Base-by-base conservation (phyloP, 2,797 vertebrate species). In the Capromys pilorides region DNA sequence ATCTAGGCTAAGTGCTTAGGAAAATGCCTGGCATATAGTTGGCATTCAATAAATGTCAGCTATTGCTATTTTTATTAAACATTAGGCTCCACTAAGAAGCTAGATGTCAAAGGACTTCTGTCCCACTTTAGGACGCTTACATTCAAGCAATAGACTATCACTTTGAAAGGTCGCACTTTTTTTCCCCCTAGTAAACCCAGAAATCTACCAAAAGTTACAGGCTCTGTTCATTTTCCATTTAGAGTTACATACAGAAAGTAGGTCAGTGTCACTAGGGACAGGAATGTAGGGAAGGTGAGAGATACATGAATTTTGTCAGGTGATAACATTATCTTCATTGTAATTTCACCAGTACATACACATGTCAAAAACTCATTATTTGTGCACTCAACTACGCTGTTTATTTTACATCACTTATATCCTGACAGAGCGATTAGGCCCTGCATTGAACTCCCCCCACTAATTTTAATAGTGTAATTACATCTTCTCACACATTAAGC, bases 1-100 rank as follows among this genome's bases (percentile, higher is more conserved):
- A 91, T 39, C 51, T 87, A 91, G n/a, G 26, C 59, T 45, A 89
- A 96, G 49, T 82, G 36, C 39, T 93, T 36, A 39, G 21, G 93
- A 79, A 5, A 88, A 36, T 66, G 73, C 24, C 61, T 94, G 61
- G 59, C 24, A 84, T 49, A 86, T 2, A 94, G 45, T 0, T 92
- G 83, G 64, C n/a, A 84, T 86, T 45, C 28, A 93, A 39, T 92
- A 86, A 80, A 89, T 64, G n/a, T 90, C 86, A 96, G 61, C 41
- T 89, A 82, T 41, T 67, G 79, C 69, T 95, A 83, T 93, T 96
- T 96, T 97, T 86, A 91, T 88, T 91, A 81, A 94, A 93, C 41
- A 62, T 78, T 62, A 80, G 84, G 45, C 5, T 95, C 66, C 57
- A 92, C 24, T 85, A 89, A 93, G 28, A 92, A 92, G 45, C 57